Evolutionary conservation across 1,140 invertebrate species (phyloP).

Genomic region (Apocrypta bakeri): DNA sequence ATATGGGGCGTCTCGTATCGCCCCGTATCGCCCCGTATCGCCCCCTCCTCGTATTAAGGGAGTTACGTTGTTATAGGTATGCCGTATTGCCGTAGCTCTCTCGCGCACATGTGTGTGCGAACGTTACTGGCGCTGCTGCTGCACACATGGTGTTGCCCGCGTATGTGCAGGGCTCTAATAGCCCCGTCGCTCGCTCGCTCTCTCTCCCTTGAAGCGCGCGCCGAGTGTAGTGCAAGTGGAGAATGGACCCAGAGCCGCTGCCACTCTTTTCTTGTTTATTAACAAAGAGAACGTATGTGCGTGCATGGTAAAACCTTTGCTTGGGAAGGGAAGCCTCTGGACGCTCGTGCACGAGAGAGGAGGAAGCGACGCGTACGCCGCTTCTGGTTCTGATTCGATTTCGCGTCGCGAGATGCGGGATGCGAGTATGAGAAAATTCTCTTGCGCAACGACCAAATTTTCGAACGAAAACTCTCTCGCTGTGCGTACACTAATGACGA

Average conservation of each 20-base stretch:
- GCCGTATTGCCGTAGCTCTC: too few relatives aligned
- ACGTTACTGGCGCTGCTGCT: not conserved
- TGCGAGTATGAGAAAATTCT: not conserved
- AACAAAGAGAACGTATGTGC: not conserved
- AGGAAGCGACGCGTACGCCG: not conserved
- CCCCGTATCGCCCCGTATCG: not conserved
- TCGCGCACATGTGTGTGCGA: constrained; percentile 12
- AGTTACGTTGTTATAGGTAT: not conserved
- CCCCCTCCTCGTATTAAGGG: not conserved
- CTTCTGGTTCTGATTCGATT: not conserved
- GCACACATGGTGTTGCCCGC: not conserved
- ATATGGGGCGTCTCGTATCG: too few relatives aligned
- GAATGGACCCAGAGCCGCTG: not conserved
- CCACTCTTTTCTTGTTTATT: constrained; percentile 17
- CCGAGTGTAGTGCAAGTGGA: not conserved
- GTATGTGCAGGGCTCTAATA: not conserved
- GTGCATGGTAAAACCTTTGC: not conserved
- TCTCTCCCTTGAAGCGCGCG: not conserved
- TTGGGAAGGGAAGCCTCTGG: not conserved
- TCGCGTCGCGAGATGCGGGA: not conserved
- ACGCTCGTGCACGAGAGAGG: not conserved
- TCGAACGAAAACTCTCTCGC: not conserved
- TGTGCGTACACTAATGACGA: constrained; percentile 18
- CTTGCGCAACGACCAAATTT: not conserved
- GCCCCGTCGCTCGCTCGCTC: not conserved